Evolutionary conservation across 2,113 vertebrate species (phyloP).

Genomic region (Dryoscopus gambensis): DNA sequence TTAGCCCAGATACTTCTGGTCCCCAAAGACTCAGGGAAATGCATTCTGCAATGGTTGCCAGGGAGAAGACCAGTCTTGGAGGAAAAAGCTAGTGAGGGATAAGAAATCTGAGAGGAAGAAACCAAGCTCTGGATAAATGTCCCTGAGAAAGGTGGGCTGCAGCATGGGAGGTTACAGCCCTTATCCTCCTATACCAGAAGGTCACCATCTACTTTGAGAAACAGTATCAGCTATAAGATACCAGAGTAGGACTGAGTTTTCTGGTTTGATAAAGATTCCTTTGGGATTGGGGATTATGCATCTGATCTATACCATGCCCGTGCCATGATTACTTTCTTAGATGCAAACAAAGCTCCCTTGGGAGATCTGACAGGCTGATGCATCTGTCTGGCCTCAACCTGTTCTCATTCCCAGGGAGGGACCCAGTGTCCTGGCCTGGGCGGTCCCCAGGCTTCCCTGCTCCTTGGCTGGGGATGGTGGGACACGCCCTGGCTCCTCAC

Average conservation of each 20-base stretch:
- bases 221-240: background rate
- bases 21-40: background rate
- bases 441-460: background rate
- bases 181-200: background rate
- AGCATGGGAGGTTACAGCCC: background rate
- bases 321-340: background rate
- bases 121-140: background rate
- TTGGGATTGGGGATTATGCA: background rate
- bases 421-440: background rate
- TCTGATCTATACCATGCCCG: background rate
- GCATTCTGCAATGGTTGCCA: background rate
- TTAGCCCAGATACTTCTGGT: background rate
- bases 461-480: background rate
- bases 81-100: background rate
- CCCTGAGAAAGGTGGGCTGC: background rate
- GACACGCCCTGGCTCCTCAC: background rate
- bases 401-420: background rate
- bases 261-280: background rate
- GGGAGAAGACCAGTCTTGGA: background rate
- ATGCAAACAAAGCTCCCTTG: background rate
- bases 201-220: background rate
- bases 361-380: background rate
- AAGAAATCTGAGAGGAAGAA: background rate
- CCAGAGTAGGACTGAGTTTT: background rate
- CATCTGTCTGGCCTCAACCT: background rate